Conservation (phyloP, 2,888 invertebrate species). For the Leucozona laternaria region DNA sequence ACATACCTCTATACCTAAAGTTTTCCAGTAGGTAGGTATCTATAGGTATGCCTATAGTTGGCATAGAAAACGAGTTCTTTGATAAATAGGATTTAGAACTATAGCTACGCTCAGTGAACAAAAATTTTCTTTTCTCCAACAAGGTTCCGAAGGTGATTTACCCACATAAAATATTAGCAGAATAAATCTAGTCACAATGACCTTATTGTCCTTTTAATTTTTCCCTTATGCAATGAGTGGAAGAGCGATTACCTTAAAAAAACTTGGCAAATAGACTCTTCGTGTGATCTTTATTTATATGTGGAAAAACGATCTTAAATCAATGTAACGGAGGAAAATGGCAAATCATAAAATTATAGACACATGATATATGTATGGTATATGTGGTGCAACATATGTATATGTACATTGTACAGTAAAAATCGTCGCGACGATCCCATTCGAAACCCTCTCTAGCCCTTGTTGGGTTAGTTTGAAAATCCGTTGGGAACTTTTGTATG, state of each 20-base stretch:
- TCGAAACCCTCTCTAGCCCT: too few species aligned
- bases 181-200: constrained; percentile 47
- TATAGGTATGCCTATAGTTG: constrained; percentile 9
- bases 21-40: too few species aligned
- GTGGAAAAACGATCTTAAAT: not conserved
- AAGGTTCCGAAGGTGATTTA: constrained; percentile 56
- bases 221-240: constrained; percentile 3
- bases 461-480: too few species aligned
- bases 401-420: too few species aligned
- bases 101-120: constrained; percentile 43
- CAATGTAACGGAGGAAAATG: not conserved
- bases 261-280: constrained; percentile 37
- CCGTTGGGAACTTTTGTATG: too few species aligned
- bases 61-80: constrained; percentile 53
- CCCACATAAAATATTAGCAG: constrained; percentile 62
- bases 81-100: constrained; percentile 66
- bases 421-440: too few species aligned
- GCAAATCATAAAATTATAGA: not conserved
- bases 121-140: not conserved
- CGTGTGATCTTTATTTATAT: not conserved
- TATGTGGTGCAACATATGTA: too few species aligned
- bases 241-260: constrained; percentile 35
- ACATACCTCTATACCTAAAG: not conserved
- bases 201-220: constrained; percentile 11
- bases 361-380: too few species aligned